A percentile compares a stretch with the other conserved stretches of the same genome.
Conservation (phyloP, 1,140 invertebrate genomes). For the Charaxes varanes region DNA sequence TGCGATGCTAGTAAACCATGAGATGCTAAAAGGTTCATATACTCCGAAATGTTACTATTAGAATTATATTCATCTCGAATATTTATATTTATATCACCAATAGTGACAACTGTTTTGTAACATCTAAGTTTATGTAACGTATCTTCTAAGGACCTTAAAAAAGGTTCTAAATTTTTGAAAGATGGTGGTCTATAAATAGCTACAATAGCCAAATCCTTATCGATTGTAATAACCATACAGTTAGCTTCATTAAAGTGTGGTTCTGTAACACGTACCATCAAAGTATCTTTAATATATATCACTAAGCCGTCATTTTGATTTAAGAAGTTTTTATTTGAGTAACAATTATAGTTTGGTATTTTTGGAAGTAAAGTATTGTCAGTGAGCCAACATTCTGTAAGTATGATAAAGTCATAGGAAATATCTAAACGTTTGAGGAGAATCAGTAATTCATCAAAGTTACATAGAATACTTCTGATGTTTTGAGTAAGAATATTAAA, state of each 20-base stretch:
- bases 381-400: not conserved
- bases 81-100: constrained; percentile 9
- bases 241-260: constrained; percentile 6
- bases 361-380: not conserved
- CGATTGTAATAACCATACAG: constrained; percentile 2
- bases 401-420: not conserved
- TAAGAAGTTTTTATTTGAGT: not conserved
- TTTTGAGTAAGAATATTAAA: too few relatives aligned
- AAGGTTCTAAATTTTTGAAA: constrained; percentile 5
- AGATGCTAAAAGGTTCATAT: not conserved
- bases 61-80: constrained; percentile 2
- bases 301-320: constrained; percentile 4
- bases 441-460: not conserved
- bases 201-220: constrained; percentile 4
- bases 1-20: not conserved
- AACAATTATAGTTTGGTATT: not conserved
- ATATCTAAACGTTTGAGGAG: not conserved
- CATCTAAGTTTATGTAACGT: not conserved
- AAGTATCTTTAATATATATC: constrained; percentile 4
- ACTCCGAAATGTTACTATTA: too few relatives aligned
- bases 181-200: constrained; percentile 7
- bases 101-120: not conserved
- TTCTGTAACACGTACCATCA: not conserved
- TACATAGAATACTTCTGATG: constrained; percentile 2
- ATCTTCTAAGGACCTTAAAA: not conserved